Percentiles rank a stretch among this genome's conserved stretches.
Conservation (phyloP, 2,797 vertebrate species). For the Argentina silus region DNA sequence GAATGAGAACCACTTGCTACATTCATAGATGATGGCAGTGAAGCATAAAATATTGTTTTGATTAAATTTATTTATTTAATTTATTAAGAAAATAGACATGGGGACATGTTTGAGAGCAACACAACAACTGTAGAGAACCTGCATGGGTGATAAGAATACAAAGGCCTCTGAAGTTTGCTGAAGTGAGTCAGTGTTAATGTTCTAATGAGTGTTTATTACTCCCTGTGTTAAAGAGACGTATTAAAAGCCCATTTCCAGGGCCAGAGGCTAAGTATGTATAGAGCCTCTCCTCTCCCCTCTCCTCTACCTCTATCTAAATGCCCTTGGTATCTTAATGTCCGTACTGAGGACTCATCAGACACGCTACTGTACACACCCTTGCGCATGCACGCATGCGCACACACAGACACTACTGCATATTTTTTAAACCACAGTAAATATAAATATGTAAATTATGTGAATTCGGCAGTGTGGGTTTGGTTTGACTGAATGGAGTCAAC, state of each 20-base stretch:
- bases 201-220: conserved; percentile 62
- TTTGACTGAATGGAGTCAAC: not conserved
- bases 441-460: too few species aligned
- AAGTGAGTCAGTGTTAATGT: conserved; percentile 57
- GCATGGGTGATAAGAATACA: not conserved
- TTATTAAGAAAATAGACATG: too few species aligned
- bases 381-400: conserved; percentile 2
- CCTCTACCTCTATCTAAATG: conserved; percentile 59
- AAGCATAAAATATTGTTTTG: too few species aligned
- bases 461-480: too few species aligned
- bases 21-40: too few species aligned
- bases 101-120: too few species aligned
- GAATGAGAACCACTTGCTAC: too few species aligned
- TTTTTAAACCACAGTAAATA: too few species aligned
- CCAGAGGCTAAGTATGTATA: conserved; percentile 17
- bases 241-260: conserved; percentile 33
- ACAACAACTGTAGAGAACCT: not conserved
- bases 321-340: conserved; percentile 59
- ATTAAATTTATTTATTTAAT: too few species aligned
- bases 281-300: conserved; percentile 41
- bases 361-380: conserved; percentile 22
- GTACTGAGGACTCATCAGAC: conserved; percentile 47
- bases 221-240: conserved; percentile 61
- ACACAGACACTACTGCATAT: not conserved
- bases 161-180: conserved; percentile 5